A percentile compares a stretch with the other conserved stretches of the same genome.
phyloP scores from a whole-genome alignment of 2,113 vertebrate genomes.

The Ivindomyrus marchei region DNA sequence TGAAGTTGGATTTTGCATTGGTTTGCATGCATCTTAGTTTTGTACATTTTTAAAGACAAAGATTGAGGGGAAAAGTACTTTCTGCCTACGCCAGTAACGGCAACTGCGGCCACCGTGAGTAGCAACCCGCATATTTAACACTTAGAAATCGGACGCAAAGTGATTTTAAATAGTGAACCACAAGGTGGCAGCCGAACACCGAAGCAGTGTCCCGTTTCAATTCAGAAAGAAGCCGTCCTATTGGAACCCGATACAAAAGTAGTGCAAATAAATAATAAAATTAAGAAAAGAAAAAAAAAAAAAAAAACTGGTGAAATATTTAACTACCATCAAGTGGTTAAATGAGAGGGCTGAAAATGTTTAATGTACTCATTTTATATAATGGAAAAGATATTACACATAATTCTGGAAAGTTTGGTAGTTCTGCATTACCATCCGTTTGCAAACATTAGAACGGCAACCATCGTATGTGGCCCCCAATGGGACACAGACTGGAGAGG shows the following conservation, averaged over 20 bases:
- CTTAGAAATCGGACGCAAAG: not conserved
- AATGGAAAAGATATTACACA: not conserved
- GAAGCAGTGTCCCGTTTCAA: not conserved
- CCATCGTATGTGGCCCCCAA: not conserved
- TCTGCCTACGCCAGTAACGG: not conserved
- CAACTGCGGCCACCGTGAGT: not conserved
- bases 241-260: not conserved
- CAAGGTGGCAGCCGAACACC: not conserved
- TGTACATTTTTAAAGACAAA: not conserved
- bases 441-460: not conserved
- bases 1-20: not conserved
- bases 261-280: not conserved
- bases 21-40: not conserved
- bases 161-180: not conserved
- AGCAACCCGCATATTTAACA: not conserved
- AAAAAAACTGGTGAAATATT: not conserved
- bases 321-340: not conserved
- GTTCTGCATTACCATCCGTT: not conserved
- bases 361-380: not conserved
- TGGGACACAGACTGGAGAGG: not conserved
- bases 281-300: too few relatives aligned
- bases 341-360: not conserved
- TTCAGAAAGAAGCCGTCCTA: too few relatives aligned
- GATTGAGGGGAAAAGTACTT: not conserved
- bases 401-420: not conserved